Evolutionary conservation across 2,888 invertebrate species (phyloP), one percentile per base, ranked within the genome.

Genomic region (Drosophila nr. perissopoda): DNA sequence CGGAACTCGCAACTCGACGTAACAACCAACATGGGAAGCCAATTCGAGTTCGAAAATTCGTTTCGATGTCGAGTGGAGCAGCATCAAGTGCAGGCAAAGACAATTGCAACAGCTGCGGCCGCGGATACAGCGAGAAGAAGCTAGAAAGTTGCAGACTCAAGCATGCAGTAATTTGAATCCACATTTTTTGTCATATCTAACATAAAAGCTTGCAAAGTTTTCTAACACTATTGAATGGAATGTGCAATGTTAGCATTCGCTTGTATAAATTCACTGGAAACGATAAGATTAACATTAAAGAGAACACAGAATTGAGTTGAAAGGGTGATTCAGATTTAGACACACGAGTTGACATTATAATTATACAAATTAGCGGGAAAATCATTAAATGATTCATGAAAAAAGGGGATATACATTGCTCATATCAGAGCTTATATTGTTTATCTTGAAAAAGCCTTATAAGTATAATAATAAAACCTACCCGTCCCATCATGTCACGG

Each of bases 401-500:
- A 45, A 18, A 10, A 13, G 38, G 60, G 60, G 31, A 29, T 40
- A 6, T 36, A 38, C 31, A n/a, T 27, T 8, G 18, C 16, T 25
- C 8, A 25, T 33, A 60, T 69, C 33, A 45, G 27, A 7, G 16
- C 1, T 25, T 8, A 16, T 2, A 45, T 16, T 1, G 0, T 16
- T 42, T 0, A 42, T 13, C 11, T 21, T n/a, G 11, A 6, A n/a
- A n/a, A 11, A 7, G 8, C 10, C 13, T 38, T 63, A 65, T n/a
- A 63, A 27, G 16, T 64, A 40, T 36, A 16, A 21, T 25, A 42
- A 59, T 11, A 51, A 40, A 57, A 91, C 91, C 77, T 95, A 96
- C 96, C 96, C 95, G 95, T 93, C 94, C 94, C 93, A 96, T 94
- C 90, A 96, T 94, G 87, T 96, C 95, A 81, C 95, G 95, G 91